Evolutionary conservation across 2,113 vertebrate species (phyloP), one percentile per base, ranked within the genome.

Genomic region (Leucopsar rothschildi): DNA sequence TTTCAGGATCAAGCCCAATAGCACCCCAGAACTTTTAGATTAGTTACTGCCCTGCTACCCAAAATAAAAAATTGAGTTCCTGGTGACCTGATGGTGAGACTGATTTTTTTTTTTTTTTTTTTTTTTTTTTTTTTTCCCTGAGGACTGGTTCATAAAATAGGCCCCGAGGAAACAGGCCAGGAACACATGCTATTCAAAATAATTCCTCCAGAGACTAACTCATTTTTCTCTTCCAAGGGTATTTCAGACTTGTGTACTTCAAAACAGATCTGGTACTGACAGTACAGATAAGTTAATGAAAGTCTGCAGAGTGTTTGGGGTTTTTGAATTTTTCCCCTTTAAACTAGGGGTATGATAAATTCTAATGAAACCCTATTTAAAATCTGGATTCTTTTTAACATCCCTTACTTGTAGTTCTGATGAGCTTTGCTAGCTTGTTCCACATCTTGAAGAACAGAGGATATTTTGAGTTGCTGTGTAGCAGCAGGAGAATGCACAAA

Each of bases 101-200:
- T 52, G 39, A 87, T 53, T 8, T 37, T 9, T 37, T 37, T 37
- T 37, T 37, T 37, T 37, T 37, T 37, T 37, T 37, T 80, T n/a
- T n/a, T n/a, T n/a, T n/a, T n/a, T 31, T 45, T 52, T 89, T 50
- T 16, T 33, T 28, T 23, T 21, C 25, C 0, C 7, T 9, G 12
- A 57, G 59, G 64, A n/a, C 91, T 72, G 69, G 86, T 86, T 95
- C 88, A 95, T 93, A 83, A 90, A 96, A 92, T 70, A 50, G 63
- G 31, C 77, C 64, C 56, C 79, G 69, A 85, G 72, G 55, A 65
- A 89, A 66, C 28, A 75, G 50, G 47, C 28, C 45, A 91, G 44
- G 85, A 91, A 94, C 73, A 95, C 65, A 88, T 65, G 60, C 8
- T 82, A 47, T 76, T 96, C 31, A 64, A 75, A 96, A 89, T 65